Evolutionary conservation across 2,797 vertebrate species (phyloP), one percentile per base, ranked within the genome.

Genomic region (Danionella dracula): DNA sequence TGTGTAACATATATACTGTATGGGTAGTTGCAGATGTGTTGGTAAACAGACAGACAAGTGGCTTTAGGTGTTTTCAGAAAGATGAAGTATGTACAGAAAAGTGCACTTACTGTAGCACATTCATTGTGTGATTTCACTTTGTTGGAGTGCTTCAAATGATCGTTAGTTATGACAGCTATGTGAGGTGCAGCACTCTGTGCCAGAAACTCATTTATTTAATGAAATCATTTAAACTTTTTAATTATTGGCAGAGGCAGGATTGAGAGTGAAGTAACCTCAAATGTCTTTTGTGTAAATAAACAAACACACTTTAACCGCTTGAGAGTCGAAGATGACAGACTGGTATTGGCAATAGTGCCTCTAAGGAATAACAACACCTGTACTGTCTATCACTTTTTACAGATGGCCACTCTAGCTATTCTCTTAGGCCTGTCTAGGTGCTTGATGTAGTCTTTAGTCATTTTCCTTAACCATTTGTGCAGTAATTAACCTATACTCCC

Each of bases 401-500:
- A 45, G 41, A 45, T 59, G 56, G 29, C 41, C 41, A 17, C 29
- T 27, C 34, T 51, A 29, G 16, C 53, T 56, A n/a, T 41, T 49
- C 68, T 62, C 42, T 27, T 27, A 62, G 38, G 20, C 48, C 15
- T 44, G 8, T 13, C 19, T 27, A 15, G 57, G 8, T 45, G 38
- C 38, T 60, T 55, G 20, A 61, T 48, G 49, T 45, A 31, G 37
- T 50, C 60, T 68, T 45, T 56, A 70, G 58, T 46, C 56, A 46
- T 70, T 66, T 58, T 35, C 51, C 48, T 57, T 66, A 57, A 53
- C 34, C 53, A 40, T 66, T 66, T 66, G 53, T 65, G 49, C 29
- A 48, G 29, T 59, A 63, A 73, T 72, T 70, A 70, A 59, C 62
- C 62, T 67, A 21, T 34, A 5, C 12, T 63, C 38, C 67, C 55